phyloP scores from a whole-genome alignment of 37 sponge, comb jelly and placozoan species.

The Eunapius fragilis region DNA sequence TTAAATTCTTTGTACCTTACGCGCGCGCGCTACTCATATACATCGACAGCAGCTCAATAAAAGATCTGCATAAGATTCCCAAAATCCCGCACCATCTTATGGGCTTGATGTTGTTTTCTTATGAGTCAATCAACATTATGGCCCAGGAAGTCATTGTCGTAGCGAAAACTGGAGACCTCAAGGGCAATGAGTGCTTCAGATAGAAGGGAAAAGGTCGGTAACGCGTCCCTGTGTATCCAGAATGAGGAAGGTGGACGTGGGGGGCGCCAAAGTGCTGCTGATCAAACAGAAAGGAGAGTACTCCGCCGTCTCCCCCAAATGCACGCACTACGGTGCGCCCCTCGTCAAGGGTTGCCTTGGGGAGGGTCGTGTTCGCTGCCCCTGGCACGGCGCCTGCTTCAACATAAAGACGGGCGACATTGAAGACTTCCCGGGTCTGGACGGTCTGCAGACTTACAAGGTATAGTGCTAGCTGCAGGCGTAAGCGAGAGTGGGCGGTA shows the following conservation, averaged over 20 bases:
- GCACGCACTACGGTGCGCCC: conserved; percentile 97
- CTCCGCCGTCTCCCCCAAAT: conserved; percentile 81
- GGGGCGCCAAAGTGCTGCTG: conserved; percentile 69
- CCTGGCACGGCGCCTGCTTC: conserved; percentile 98
- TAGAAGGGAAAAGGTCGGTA: neutral
- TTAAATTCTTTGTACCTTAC: too few species aligned
- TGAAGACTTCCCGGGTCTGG: conserved; percentile 95
- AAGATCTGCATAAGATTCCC: too few species aligned
- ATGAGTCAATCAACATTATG: too few species aligned
- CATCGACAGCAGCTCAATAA: too few species aligned
- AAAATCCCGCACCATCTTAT: too few species aligned
- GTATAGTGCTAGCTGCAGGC: too few species aligned
- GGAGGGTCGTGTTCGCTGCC: conserved; percentile 85
- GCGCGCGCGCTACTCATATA: too few species aligned
- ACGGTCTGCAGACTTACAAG: conserved; percentile 65
- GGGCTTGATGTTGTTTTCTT: too few species aligned
- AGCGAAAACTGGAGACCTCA: neutral
- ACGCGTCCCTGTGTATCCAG: conserved; percentile 1
- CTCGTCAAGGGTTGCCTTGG: conserved; percentile 89
- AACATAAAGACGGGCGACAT: conserved; percentile 89
- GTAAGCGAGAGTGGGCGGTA: too few species aligned
- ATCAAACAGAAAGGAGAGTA: conserved; percentile 77
- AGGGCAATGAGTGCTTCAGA: neutral
- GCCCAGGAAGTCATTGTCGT: too few species aligned
- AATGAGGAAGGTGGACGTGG: conserved; percentile 86